phyloP scores from a whole-genome alignment of 1,140 invertebrate species.

The Drosophila kepulauana region DNA sequence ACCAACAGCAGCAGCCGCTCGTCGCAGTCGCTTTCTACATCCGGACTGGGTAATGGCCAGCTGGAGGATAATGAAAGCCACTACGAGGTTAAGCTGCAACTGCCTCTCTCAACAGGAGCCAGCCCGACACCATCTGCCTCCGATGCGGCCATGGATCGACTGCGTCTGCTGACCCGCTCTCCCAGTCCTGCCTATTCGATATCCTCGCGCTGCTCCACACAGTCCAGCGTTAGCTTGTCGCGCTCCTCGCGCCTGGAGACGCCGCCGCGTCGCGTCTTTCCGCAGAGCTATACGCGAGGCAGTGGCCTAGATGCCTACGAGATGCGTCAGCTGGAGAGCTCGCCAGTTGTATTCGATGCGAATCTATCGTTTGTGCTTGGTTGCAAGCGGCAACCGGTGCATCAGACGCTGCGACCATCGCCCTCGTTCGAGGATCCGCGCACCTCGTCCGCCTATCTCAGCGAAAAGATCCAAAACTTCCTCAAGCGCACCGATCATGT shows the following conservation, averaged over 20 bases:
- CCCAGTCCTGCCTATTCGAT: slow-evolving; percentile 76
- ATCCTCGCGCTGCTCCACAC: slow-evolving; percentile 66
- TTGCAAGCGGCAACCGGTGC: slow-evolving; percentile 88
- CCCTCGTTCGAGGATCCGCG: slow-evolving; percentile 90
- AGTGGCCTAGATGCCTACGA: slow-evolving; percentile 86
- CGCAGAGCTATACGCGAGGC: slow-evolving; percentile 86
- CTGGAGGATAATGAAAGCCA: slow-evolving; percentile 56
- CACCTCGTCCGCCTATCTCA: slow-evolving; percentile 91
- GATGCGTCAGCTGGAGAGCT: slow-evolving; percentile 88
- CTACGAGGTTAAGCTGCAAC: slow-evolving; percentile 76
- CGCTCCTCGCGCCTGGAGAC: slow-evolving; percentile 64
- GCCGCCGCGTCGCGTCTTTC: slow-evolving; percentile 88
- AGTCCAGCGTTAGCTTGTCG: slow-evolving; percentile 44
- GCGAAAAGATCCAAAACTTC: slow-evolving; percentile 91
- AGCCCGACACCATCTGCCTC: background rate
- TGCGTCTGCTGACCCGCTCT: slow-evolving; percentile 69
- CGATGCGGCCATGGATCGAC: slow-evolving; percentile 52
- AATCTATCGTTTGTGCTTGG: slow-evolving; percentile 92
- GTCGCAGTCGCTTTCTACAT: slow-evolving; percentile 63
- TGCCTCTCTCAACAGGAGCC: slow-evolving; percentile 70
- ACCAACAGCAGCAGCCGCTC: slow-evolving; percentile 32
- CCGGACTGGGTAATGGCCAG: slow-evolving; percentile 54
- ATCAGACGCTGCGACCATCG: slow-evolving; percentile 89
- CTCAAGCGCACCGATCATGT: slow-evolving; percentile 93
- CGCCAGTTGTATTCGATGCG: slow-evolving; percentile 92